Conservation (phyloP, 2,797 vertebrate genomes). For the Hydrocynus forskahlii region DNA sequence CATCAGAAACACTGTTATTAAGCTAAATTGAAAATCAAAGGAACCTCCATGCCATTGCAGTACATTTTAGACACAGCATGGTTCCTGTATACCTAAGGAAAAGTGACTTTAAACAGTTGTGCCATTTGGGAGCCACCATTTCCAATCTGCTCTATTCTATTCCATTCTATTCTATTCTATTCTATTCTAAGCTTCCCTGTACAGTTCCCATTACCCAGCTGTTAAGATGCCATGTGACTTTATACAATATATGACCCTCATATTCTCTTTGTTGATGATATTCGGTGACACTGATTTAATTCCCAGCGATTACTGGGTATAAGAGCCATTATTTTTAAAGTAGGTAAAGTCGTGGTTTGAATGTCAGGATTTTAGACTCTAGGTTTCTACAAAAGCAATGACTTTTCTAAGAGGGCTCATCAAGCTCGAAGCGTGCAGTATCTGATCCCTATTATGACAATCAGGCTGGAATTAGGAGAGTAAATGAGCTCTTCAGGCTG, state of each 20-base stretch:
- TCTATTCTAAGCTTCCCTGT: not conserved
- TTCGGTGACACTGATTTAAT: constrained; percentile 4
- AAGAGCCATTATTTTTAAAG: not conserved
- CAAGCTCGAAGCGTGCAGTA: constrained; percentile 45
- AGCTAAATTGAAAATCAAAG: too few relatives aligned
- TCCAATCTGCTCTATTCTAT: too few relatives aligned
- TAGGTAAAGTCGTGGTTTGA: not conserved
- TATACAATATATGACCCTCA: not conserved
- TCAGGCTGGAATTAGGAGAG: constrained; percentile 54
- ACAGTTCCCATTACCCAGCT: not conserved
- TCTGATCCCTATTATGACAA: constrained; percentile 58
- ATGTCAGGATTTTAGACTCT: not conserved
- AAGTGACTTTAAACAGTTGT: too few relatives aligned
- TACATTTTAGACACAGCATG: too few relatives aligned
- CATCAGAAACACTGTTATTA: too few relatives aligned
- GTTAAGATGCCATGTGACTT: constrained; percentile 1
- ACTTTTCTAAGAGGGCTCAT: constrained; percentile 33
- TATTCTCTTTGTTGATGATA: not conserved
- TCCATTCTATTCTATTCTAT: too few relatives aligned
- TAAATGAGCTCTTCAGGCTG: constrained; percentile 58
- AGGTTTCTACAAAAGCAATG: constrained; percentile 19
- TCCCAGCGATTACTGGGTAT: not conserved
- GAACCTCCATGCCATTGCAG: too few relatives aligned
- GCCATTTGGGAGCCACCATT: too few relatives aligned
- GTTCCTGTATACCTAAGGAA: too few relatives aligned